phyloP scores from a whole-genome alignment of 1,140 invertebrate species.

The Drosophila truncata region DNA sequence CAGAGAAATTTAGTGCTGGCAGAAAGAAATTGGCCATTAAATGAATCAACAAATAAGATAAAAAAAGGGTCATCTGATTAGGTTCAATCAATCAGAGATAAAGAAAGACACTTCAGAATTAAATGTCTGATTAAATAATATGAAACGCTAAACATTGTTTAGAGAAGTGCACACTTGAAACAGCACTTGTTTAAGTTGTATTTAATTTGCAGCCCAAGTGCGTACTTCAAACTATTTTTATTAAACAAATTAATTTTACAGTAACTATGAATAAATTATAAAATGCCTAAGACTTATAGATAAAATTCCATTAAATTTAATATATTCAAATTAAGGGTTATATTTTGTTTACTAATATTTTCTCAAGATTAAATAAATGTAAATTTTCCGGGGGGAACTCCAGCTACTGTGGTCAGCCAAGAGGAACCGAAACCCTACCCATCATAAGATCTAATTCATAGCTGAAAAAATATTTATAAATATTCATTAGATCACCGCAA shows the following conservation, averaged over 20 bases:
- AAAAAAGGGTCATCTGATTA: slow-evolving; percentile 17
- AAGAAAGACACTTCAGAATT: slow-evolving; percentile 6
- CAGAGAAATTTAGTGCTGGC: slow-evolving; percentile 28
- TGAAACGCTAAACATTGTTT: not conserved
- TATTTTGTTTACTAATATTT: not conserved
- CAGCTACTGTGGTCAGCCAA: slow-evolving; percentile 14
- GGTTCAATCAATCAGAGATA: not conserved
- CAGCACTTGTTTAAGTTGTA: not conserved
- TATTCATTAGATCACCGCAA: slow-evolving; percentile 43
- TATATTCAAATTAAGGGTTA: not conserved
- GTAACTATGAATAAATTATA: not conserved
- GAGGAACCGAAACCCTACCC: slow-evolving; percentile 22
- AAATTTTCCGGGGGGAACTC: slow-evolving; percentile 13
- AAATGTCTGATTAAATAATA: slow-evolving; percentile 1
- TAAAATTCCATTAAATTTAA: not conserved
- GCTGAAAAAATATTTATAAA: slow-evolving; percentile 8
- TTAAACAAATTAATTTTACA: not conserved
- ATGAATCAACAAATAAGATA: not conserved
- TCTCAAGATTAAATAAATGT: slow-evolving; percentile 37
- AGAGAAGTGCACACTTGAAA: not conserved
- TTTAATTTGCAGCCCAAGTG: not conserved
- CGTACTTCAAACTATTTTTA: not conserved
- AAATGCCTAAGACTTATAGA: too few relatives aligned
- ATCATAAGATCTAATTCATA: slow-evolving; percentile 2
- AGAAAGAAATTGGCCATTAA: slow-evolving; percentile 42